Conservation (phyloP, 92 coral and sea anemone species). For the Phenganax subtilis region DNA sequence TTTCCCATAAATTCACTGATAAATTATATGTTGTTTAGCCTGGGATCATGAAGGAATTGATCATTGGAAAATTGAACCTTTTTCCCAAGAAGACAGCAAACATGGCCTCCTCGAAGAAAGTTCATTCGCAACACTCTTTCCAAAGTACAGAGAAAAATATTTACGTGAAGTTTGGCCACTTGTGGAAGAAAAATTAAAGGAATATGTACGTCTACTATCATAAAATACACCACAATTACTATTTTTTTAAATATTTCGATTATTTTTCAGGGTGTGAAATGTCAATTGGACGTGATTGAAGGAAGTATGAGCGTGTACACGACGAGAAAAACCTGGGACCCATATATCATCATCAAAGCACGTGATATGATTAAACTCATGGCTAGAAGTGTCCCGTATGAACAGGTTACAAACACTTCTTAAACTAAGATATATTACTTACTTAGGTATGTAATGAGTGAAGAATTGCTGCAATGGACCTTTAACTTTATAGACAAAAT, state of each 20-base stretch:
- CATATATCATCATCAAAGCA: conserved; percentile 87
- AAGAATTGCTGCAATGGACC: no score
- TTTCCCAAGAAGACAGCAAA: conserved; percentile 70
- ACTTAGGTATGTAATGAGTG: no score
- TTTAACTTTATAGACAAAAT: no score
- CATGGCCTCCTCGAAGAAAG: conserved; percentile 81
- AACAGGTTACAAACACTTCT: conserved; percentile 59
- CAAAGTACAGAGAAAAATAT: conserved; percentile 94
- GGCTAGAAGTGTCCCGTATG: conserved; percentile 98
- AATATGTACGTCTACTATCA: conserved; percentile 56
- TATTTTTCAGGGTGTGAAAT: conserved; percentile 53
- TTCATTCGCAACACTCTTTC: conserved; percentile 93
- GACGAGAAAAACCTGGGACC: conserved; percentile 89
- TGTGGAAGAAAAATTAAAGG: conserved; percentile 76
- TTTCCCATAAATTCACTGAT: no score
- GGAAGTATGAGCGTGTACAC: conserved; percentile 95
- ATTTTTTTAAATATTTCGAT: neutral
- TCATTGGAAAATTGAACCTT: conserved; percentile 79
- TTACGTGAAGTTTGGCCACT: conserved; percentile 91
- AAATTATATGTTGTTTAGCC: conserved; percentile 41
- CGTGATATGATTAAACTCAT: conserved; percentile 94
- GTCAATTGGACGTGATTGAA: conserved; percentile 87
- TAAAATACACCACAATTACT: neutral
- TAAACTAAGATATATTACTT: no score
- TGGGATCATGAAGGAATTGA: conserved; percentile 98